Conservation (phyloP, 2,113 vertebrate genomes). For the Phoxinus phoxinus region DNA sequence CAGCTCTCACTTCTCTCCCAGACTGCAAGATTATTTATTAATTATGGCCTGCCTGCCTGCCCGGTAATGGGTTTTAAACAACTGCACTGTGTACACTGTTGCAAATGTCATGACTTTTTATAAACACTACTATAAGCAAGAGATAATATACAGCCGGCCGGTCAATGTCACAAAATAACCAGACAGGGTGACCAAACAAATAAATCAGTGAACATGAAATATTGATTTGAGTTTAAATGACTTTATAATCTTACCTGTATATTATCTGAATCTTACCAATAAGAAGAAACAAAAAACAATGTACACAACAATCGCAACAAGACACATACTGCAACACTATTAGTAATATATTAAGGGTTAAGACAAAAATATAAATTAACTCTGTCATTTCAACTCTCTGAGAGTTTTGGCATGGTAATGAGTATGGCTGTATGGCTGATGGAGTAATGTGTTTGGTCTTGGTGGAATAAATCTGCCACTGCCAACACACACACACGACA, state of each 20-base stretch:
- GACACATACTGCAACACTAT: not conserved
- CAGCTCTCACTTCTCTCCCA: not conserved
- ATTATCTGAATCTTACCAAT: not conserved
- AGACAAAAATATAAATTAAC: too few species aligned
- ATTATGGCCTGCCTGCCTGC: not conserved
- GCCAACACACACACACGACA: too few species aligned
- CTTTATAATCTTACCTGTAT: not conserved
- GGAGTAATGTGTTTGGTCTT: too few species aligned
- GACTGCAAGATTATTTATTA: not conserved
- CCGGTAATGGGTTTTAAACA: slow-evolving; percentile 5
- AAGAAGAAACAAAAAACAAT: not conserved
- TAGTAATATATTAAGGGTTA: not conserved
- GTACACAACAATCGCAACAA: not conserved
- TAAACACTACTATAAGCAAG: not conserved
- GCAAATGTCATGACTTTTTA: not conserved
- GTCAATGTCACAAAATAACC: not conserved
- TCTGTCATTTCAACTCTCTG: too few species aligned
- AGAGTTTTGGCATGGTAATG: too few species aligned
- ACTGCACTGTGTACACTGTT: not conserved
- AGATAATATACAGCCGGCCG: not conserved
- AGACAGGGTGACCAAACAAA: not conserved
- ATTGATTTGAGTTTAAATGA: not conserved
- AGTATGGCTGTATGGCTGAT: too few species aligned
- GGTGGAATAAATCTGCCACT: too few species aligned
- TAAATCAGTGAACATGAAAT: not conserved